Conservation (phyloP, 1,140 invertebrate species). For the Drosophila pseudoobscura region DNA sequence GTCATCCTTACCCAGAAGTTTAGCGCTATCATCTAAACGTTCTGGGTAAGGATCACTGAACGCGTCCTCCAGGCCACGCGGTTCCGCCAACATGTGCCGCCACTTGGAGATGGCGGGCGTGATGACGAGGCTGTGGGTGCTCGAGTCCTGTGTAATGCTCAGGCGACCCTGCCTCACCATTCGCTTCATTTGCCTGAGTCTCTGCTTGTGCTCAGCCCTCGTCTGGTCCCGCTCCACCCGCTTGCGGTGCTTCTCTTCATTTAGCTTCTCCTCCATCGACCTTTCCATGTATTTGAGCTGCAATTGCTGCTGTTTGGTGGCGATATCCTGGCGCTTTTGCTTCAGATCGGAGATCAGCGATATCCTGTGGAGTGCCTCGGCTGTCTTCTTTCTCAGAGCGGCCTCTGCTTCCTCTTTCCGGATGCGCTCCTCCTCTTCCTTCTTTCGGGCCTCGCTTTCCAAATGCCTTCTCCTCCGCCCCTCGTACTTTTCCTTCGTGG, state of each 20-base stretch:
- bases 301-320: not conserved
- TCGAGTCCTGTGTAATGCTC: too few relatives aligned
- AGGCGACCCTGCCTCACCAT: too few relatives aligned
- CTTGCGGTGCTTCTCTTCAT: too few relatives aligned
- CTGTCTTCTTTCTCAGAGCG: not conserved
- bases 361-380: not conserved
- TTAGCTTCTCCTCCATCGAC: too few relatives aligned
- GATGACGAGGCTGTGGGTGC: conserved; percentile 1
- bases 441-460: not conserved
- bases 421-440: not conserved
- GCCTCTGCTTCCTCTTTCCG: not conserved
- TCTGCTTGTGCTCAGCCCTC: too few relatives aligned
- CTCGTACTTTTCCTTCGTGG: not conserved
- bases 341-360: not conserved
- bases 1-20: too few relatives aligned
- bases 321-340: not conserved
- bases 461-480: not conserved
- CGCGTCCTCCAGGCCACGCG: conserved; percentile 7
- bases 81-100: too few relatives aligned
- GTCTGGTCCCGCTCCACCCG: too few relatives aligned
- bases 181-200: not conserved
- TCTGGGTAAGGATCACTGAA: conserved; percentile 3
- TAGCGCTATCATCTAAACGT: not conserved
- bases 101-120: not conserved
- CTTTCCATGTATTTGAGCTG: not conserved